Percentiles rank a stretch among this genome's conserved stretches.
phyloP scores from a whole-genome alignment of 2,113 vertebrate species.

The Tautogolabrus adspersus region DNA sequence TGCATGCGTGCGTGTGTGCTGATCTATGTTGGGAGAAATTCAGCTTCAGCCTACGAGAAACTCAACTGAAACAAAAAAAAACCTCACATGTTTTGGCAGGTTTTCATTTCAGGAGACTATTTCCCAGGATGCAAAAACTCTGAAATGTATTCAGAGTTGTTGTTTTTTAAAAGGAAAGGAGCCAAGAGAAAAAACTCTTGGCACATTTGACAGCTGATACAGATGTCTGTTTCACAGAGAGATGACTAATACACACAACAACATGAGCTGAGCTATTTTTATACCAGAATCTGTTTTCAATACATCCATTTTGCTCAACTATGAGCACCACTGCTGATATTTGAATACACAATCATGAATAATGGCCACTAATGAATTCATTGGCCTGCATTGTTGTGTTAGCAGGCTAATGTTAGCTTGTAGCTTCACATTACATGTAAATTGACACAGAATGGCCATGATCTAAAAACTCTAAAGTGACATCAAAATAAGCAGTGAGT shows the following conservation, averaged over 20 bases:
- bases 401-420: no score
- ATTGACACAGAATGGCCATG: no score
- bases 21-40: neutral
- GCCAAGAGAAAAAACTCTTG: neutral
- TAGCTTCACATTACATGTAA: no score
- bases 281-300: neutral
- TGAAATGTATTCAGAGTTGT: neutral
- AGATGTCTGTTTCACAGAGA: neutral
- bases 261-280: neutral
- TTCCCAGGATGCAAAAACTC: constrained; percentile 2
- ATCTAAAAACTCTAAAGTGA: no score
- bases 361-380: no score
- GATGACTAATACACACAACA: neutral
- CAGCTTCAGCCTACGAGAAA: neutral
- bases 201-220: neutral
- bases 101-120: neutral
- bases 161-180: neutral
- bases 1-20: neutral
- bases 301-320: no score
- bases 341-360: no score
- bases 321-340: no score
- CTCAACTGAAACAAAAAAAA: constrained; percentile 10
- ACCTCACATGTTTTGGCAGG: neutral
- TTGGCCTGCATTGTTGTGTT: no score
- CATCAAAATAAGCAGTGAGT: no score